Percentiles rank a stretch among this genome's conserved stretches.
phyloP scores from a whole-genome alignment of 2,888 invertebrate species.

The Ochropacha duplaris region DNA sequence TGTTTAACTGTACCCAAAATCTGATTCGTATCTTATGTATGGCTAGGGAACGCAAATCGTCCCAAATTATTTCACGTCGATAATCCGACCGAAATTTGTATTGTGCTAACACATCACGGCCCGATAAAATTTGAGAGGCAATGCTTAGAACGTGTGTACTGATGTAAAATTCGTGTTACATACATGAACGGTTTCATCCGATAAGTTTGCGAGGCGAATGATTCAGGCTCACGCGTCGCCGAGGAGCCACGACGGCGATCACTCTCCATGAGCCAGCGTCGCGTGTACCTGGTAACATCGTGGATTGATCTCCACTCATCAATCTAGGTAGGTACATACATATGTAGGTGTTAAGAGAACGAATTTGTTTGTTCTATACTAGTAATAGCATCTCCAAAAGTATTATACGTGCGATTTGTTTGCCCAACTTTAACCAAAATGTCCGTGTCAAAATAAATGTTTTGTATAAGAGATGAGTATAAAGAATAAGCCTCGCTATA shows the following conservation, averaged over 20 bases:
- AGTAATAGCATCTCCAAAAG: neutral
- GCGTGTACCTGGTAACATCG: neutral
- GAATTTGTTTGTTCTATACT: neutral
- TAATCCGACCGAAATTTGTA: neutral
- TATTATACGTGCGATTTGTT: neutral
- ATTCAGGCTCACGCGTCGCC: slow-evolving; percentile 21
- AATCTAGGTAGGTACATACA: neutral
- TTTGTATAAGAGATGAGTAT: neutral
- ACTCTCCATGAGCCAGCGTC: slow-evolving; percentile 10
- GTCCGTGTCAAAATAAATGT: neutral
- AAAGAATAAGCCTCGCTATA: no score
- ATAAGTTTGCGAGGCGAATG: slow-evolving; percentile 20
- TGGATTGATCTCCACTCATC: slow-evolving; percentile 1
- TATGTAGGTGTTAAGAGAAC: no score
- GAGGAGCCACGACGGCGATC: slow-evolving; percentile 14
- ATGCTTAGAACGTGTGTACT: slow-evolving; percentile 19
- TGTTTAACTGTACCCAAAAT: neutral
- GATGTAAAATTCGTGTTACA: slow-evolving; percentile 19
- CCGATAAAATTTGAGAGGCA: slow-evolving; percentile 18
- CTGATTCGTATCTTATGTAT: no score
- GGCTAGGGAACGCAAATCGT: neutral
- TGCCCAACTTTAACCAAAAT: neutral
- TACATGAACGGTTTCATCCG: slow-evolving; percentile 21
- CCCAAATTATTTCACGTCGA: neutral
- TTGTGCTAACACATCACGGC: slow-evolving; percentile 15